Conservation (phyloP, 2,797 vertebrate species). For the Phataginus tricuspis region DNA sequence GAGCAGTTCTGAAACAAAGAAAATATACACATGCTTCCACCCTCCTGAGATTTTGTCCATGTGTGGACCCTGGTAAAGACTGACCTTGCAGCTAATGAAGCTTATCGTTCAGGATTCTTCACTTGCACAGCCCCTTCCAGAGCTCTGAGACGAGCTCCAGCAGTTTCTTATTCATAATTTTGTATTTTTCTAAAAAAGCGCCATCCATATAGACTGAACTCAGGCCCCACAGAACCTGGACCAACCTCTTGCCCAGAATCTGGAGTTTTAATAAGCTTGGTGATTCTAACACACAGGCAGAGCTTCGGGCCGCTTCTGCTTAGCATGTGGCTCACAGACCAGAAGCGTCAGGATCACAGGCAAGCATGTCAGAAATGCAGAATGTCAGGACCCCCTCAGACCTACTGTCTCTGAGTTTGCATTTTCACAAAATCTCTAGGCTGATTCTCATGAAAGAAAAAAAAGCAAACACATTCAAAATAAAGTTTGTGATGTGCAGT, state of each 20-base stretch:
- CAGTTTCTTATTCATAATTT: constrained; percentile 9
- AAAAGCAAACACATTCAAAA: background rate
- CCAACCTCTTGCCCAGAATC: background rate
- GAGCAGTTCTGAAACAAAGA: background rate
- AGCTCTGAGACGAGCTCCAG: background rate
- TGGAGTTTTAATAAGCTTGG: background rate
- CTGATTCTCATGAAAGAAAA: background rate
- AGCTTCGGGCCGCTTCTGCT: background rate
- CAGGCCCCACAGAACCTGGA: background rate
- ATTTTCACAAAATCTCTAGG: background rate
- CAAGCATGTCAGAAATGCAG: background rate
- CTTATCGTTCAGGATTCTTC: background rate
- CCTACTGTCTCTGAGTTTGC: background rate
- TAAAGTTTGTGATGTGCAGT: background rate
- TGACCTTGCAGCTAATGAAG: background rate
- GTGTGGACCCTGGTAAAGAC: background rate
- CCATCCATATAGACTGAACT: background rate
- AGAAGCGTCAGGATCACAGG: background rate
- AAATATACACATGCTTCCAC: background rate
- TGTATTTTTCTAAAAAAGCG: background rate
- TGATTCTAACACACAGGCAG: background rate
- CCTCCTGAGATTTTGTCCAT: background rate
- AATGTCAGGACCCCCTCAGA: background rate
- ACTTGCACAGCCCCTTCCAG: background rate
- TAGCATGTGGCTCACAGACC: background rate